Conservation (phyloP, 2,888 invertebrate species). For the Uloborus plumipes region DNA sequence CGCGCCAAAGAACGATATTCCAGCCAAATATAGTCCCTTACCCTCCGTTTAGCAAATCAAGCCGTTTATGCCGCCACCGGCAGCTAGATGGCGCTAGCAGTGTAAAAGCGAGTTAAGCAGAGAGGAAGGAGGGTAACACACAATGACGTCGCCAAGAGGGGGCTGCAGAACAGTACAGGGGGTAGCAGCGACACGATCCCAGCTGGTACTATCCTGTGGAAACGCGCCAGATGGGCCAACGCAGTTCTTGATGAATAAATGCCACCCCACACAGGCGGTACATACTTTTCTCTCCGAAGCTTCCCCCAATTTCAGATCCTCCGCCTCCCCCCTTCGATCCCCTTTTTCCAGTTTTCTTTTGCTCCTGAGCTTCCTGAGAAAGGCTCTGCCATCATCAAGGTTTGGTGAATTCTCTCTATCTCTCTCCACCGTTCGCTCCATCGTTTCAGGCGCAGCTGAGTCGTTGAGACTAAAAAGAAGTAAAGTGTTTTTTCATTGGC, state of each 20-base stretch:
- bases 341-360: constrained; percentile 42
- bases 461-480: constrained; percentile 25
- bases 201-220: constrained; percentile 62
- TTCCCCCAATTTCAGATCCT: constrained; percentile 11
- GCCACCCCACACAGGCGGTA: constrained; percentile 52
- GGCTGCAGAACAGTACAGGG: constrained; percentile 28
- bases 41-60: not conserved
- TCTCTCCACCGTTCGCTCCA: constrained; percentile 20
- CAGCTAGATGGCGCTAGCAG: constrained; percentile 44
- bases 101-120: constrained; percentile 3
- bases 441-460: constrained; percentile 40
- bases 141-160: constrained; percentile 27
- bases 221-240: constrained; percentile 61
- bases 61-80: constrained; percentile 8
- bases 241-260: constrained; percentile 64
- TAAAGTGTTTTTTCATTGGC: constrained; percentile 59
- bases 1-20: too few species aligned
- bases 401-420: constrained; percentile 32
- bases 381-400: constrained; percentile 51
- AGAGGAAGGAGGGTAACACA: constrained; percentile 9
- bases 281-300: constrained; percentile 19
- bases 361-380: constrained; percentile 50
- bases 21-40: too few species aligned
- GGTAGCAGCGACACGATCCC: constrained; percentile 48
- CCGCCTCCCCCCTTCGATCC: constrained; percentile 4